phyloP scores from a whole-genome alignment of 2,888 invertebrate genomes.

The Drosophila yooni region DNA sequence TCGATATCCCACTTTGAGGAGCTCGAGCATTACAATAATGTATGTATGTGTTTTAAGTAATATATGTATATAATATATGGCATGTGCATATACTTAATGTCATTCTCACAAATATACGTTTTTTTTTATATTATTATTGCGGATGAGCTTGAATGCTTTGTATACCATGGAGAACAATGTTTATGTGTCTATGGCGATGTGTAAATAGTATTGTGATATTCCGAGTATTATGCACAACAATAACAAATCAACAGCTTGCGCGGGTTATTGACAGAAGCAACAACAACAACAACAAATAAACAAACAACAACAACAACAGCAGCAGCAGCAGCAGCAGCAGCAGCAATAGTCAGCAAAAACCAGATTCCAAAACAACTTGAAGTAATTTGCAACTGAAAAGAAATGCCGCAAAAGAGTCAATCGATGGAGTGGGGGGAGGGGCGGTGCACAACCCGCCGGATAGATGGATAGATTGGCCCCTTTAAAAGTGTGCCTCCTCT shows the following conservation, averaged over 20 bases:
- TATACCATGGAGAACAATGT: background rate
- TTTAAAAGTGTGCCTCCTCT: conserved; percentile 1
- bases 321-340: conserved; percentile 37
- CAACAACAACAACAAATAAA: conserved; percentile 10
- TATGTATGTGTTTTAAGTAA: conserved; percentile 38
- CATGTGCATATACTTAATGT: background rate
- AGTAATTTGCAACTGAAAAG: conserved; percentile 76
- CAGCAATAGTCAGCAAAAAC: conserved; percentile 39
- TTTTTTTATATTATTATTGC: background rate
- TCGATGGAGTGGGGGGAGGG: background rate
- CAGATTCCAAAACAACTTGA: conserved; percentile 62
- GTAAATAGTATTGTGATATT: conserved; percentile 3
- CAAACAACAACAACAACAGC: conserved; percentile 13
- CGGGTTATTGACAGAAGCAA: conserved; percentile 63
- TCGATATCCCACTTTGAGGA: conserved; percentile 9
- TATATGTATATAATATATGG: background rate
- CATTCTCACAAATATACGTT: too few species aligned
- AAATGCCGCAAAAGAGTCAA: conserved; percentile 59
- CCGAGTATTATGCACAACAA: conserved; percentile 38
- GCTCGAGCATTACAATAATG: conserved; percentile 29
- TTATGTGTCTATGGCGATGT: background rate
- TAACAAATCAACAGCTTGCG: conserved; percentile 47
- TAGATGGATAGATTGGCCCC: conserved; percentile 49
- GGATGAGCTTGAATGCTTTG: background rate
- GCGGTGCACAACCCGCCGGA: conserved; percentile 5